A percentile compares a stretch with the other conserved stretches of the same genome.
phyloP scores from a whole-genome alignment of 1,140 invertebrate species.

The Teleogryllus occipitalis region DNA sequence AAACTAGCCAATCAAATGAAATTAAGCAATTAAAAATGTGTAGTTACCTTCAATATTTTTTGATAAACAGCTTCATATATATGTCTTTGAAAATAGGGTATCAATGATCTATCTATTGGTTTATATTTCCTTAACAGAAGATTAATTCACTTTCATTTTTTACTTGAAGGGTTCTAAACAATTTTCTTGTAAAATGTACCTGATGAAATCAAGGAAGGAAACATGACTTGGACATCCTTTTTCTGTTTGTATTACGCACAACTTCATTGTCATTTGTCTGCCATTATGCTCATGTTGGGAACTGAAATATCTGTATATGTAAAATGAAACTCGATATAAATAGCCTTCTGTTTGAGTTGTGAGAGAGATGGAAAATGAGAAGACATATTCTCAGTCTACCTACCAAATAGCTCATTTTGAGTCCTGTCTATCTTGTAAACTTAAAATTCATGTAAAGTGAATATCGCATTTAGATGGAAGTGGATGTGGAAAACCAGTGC shows the following conservation, averaged over 20 bases:
- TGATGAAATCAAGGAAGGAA: neutral
- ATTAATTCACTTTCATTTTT: no score
- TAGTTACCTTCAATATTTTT: no score
- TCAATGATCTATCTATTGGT: no score
- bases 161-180: no score
- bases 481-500: neutral
- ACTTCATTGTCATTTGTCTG: neutral
- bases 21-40: no score
- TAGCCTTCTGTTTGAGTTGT: neutral
- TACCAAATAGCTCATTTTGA: conserved; percentile 18
- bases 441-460: conserved; percentile 11
- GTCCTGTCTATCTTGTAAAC: conserved; percentile 9
- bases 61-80: no score
- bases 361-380: neutral
- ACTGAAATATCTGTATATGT: neutral
- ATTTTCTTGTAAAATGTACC: neutral
- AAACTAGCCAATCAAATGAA: no score
- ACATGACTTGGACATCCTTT: neutral
- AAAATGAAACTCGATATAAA: neutral
- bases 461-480: conserved; percentile 18
- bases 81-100: no score
- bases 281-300: neutral
- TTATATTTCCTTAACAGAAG: no score
- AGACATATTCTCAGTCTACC: neutral
- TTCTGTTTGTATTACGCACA: neutral